These are phyloP conservation scores for Aphaenogaster floridana DNA, from an alignment of 1,140 invertebrate genomes.

Conservation along the genomic window DNA sequence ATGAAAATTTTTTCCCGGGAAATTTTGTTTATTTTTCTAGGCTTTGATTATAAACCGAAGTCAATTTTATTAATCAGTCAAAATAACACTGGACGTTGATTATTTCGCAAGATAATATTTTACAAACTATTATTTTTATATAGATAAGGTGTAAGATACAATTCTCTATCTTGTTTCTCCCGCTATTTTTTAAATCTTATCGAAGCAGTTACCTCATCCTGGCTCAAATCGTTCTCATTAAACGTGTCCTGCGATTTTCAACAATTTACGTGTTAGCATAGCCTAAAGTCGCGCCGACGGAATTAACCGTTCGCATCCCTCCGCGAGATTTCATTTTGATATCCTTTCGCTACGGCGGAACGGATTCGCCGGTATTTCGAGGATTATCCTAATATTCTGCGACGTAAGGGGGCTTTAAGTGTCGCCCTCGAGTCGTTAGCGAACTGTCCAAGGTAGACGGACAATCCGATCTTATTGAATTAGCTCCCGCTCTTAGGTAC, in stretches of 20 bases:
- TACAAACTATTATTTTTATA: background rate
- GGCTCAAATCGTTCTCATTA: background rate
- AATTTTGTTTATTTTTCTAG: too few species aligned
- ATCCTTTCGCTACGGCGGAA: background rate
- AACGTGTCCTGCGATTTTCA: slow-evolving; percentile 12
- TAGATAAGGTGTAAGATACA: background rate
- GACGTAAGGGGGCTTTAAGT: slow-evolving; percentile 30
- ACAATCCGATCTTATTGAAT: slow-evolving; percentile 57
- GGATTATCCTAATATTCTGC: slow-evolving; percentile 45
- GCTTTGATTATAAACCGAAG: background rate
- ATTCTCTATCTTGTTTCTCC: background rate
- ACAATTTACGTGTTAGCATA: slow-evolving; percentile 32
- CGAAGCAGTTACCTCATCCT: background rate
- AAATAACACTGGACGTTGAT: background rate
- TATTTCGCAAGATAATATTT: background rate
- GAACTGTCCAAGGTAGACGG: slow-evolving; percentile 16
- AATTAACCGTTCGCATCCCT: slow-evolving; percentile 1
- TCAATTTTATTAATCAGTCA: background rate
- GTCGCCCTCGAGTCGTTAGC: slow-evolving; percentile 15
- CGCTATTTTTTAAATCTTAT: background rate
- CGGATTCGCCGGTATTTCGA: slow-evolving; percentile 17
- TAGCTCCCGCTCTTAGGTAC: slow-evolving; percentile 33
- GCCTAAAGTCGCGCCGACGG: background rate
- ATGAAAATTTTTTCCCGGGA: too few species aligned
- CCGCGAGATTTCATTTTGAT: slow-evolving; percentile 38